These are phyloP conservation scores for Habroteleia sp. DNA, from an alignment of 2,888 invertebrate species.

Conservation along the genomic window DNA sequence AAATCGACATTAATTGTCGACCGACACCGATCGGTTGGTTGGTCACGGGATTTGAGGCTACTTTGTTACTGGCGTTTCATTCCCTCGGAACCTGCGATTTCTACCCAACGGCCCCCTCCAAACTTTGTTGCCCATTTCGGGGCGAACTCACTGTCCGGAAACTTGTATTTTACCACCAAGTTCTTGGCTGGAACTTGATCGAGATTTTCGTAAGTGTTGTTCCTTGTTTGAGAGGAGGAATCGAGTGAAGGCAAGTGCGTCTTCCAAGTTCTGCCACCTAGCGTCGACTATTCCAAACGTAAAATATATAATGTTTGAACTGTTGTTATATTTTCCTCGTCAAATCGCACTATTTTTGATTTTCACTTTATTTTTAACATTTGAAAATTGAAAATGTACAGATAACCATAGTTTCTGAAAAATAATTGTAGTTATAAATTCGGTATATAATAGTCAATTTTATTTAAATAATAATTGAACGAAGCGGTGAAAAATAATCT, in stretches of 20 bases:
- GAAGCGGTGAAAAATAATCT: no score
- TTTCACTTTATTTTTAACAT: no score
- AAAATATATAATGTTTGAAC: no score
- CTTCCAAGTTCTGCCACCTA: conserved; percentile 68
- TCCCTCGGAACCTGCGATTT: neutral
- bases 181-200: conserved; percentile 52
- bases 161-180: conserved; percentile 40
- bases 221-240: conserved; percentile 34
- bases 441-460: no score
- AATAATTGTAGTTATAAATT: no score
- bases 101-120: conserved; percentile 22
- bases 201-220: conserved; percentile 63
- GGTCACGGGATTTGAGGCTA: conserved; percentile 59
- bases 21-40: conserved; percentile 63
- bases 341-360: no score
- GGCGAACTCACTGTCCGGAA: conserved; percentile 51
- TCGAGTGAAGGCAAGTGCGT: conserved; percentile 41
- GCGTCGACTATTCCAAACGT: conserved; percentile 15
- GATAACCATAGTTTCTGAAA: no score
- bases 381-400: no score
- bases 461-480: no score
- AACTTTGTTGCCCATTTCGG: conserved; percentile 53
- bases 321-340: no score
- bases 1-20: no score
- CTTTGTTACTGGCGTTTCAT: conserved; percentile 45